phyloP scores from a whole-genome alignment of 2,797 vertebrate genomes.

The Setipinna tenuifilis region DNA sequence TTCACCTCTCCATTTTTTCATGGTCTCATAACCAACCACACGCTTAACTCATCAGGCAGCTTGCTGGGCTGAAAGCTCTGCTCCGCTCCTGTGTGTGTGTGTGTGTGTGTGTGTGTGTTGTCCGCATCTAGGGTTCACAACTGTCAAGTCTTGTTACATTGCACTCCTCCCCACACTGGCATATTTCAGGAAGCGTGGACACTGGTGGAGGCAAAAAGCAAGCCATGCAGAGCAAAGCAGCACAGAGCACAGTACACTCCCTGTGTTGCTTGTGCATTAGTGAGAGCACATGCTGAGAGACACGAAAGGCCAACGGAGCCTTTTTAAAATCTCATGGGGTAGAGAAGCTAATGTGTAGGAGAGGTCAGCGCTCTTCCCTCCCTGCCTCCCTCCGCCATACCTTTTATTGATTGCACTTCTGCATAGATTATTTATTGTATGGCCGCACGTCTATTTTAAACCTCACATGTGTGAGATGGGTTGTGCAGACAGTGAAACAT shows the following conservation, averaged over 20 bases:
- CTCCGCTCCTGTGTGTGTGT: neutral
- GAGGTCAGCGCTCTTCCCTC: neutral
- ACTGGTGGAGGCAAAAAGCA: conserved; percentile 1
- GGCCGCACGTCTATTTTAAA: neutral
- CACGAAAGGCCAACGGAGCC: neutral
- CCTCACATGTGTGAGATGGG: neutral
- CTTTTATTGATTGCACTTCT: conserved; percentile 14
- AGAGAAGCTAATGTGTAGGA: conserved; percentile 9
- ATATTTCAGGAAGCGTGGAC: neutral
- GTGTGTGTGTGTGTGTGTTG: neutral
- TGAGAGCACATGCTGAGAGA: neutral
- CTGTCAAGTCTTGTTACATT: conserved; percentile 34
- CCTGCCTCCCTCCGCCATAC: neutral
- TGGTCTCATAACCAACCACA: neutral
- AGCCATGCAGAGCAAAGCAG: neutral
- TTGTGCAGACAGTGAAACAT: neutral
- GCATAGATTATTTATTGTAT: conserved; percentile 10
- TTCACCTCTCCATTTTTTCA: neutral
- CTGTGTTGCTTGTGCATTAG: neutral
- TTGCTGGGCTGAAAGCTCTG: conserved; percentile 3
- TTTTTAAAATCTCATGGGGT: neutral
- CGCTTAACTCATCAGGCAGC: neutral
- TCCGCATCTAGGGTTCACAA: conserved; percentile 24
- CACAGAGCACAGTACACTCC: neutral
- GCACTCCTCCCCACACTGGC: neutral